Conservation (phyloP, 2,888 invertebrate species). For the Hylaea fasciaria region DNA sequence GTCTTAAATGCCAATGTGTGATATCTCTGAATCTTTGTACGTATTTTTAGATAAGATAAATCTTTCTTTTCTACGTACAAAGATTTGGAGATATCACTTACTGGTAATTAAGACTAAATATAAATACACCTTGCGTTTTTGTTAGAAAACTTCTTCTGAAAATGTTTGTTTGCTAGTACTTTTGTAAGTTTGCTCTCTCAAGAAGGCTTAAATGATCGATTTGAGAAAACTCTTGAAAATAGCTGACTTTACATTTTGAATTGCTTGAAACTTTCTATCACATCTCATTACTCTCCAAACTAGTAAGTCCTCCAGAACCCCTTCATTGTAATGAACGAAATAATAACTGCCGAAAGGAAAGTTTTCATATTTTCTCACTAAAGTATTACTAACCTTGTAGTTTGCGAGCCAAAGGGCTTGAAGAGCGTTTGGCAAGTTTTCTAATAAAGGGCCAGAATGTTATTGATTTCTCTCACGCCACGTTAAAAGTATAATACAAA, state of each 20-base stretch:
- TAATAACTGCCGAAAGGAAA: slow-evolving; percentile 31
- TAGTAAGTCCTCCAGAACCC: slow-evolving; percentile 10
- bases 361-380: slow-evolving; percentile 36
- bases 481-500: slow-evolving; percentile 35
- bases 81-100: no score
- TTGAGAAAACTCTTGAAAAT: no score
- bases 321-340: slow-evolving; percentile 28
- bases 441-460: slow-evolving; percentile 48
- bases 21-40: slow-evolving; percentile 7
- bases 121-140: no score
- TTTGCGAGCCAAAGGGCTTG: slow-evolving; percentile 31
- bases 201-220: no score
- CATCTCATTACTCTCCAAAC: slow-evolving; percentile 11
- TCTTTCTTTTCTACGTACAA: no score
- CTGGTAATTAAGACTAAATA: no score
- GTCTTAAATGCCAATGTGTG: slow-evolving; percentile 26
- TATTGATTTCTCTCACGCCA: slow-evolving; percentile 50
- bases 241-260: no score
- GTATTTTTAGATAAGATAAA: not conserved
- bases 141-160: no score
- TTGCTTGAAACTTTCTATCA: no score
- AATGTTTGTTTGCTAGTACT: no score
- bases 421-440: slow-evolving; percentile 50
- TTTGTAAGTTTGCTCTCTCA: no score
- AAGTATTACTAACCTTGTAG: slow-evolving; percentile 32